Percentiles rank a stretch among this genome's conserved stretches.
These are phyloP conservation scores for Tinamus guttatus DNA, from an alignment of 2,113 vertebrate species.

Conservation along the genomic window DNA sequence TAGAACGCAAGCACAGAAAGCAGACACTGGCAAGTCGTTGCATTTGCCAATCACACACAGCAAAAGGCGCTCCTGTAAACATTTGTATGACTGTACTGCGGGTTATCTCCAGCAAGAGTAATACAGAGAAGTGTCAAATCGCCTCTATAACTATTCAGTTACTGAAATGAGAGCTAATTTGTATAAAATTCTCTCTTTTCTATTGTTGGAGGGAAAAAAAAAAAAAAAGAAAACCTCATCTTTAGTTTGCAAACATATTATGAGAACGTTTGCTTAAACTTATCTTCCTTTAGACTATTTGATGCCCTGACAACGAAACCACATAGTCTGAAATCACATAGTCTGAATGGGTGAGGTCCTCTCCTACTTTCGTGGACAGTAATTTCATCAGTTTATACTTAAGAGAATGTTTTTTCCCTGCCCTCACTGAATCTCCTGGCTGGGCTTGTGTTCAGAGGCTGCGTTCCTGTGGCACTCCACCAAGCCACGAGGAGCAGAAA, in stretches of 20 bases:
- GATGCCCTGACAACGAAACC: background rate
- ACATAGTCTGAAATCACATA: background rate
- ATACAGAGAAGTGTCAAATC: constrained; percentile 12
- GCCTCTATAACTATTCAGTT: background rate
- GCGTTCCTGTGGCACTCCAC: background rate
- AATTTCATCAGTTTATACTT: background rate
- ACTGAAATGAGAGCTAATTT: background rate
- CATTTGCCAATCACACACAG: background rate
- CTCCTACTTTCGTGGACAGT: background rate
- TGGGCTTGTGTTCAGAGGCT: background rate
- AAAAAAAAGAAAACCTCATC: background rate
- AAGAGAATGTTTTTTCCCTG: background rate
- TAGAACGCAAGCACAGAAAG: background rate
- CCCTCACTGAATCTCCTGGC: background rate
- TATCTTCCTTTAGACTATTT: background rate
- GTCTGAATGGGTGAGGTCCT: fast-evolving
- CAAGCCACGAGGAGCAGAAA: background rate
- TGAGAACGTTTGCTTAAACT: background rate
- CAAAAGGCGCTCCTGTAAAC: background rate
- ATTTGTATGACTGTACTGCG: too few relatives aligned
- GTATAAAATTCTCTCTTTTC: background rate
- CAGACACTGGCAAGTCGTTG: background rate
- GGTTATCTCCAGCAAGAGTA: background rate
- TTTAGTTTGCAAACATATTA: background rate
- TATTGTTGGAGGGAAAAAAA: too few relatives aligned